Base-by-base conservation (phyloP, 2,888 invertebrate genomes). In the Drosophila siamana region DNA sequence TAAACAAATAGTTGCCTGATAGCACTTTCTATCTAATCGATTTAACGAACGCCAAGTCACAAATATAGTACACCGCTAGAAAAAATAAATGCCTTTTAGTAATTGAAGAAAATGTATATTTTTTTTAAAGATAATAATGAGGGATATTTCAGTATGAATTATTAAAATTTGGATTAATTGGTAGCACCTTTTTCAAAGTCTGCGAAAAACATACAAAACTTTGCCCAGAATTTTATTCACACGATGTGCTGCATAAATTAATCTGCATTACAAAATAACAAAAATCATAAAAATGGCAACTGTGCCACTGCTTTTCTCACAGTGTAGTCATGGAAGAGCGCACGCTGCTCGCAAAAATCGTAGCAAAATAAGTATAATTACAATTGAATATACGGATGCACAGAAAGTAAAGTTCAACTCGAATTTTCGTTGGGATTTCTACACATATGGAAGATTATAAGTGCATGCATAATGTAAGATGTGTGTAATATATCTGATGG, bases 291-390 rank as follows among this genome's bases (percentile, higher is more conserved):
- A n/a, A n/a, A n/a, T n/a, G n/a, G n/a, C 11, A 9, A 13, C 8
- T 26, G 9, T 19, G 15, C 7, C 9, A 7, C 4, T 22, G 13
- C 19, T 13, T 67, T 67, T 78, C 43, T 46, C 55, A 8, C 68
- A 62, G 48, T 76, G 74, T 63, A 75, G 82, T 82, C 88, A 83
- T 79, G 83, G 71, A 61, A 68, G 71, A 87, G 43, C 54, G 86
- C 68, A n/a, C 65, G 28, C 19, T 33, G 54, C 15, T 33, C 30
- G 57, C 51, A 62, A 73, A 74, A 60, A 80, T 44, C 48, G 60
- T 51, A 60, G 41, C 52, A 66, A 66, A 28, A 43, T 22, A 43
- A 19, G 57, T 65, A 60, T 67, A 69, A 70, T 63, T 69, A 63
- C 67, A 38, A 19, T 47, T 69, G 56, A 56, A 68, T 43, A 54